Evolutionary conservation across 2,113 vertebrate genomes (phyloP).

Genomic region (Laticauda laticaudata): DNA sequence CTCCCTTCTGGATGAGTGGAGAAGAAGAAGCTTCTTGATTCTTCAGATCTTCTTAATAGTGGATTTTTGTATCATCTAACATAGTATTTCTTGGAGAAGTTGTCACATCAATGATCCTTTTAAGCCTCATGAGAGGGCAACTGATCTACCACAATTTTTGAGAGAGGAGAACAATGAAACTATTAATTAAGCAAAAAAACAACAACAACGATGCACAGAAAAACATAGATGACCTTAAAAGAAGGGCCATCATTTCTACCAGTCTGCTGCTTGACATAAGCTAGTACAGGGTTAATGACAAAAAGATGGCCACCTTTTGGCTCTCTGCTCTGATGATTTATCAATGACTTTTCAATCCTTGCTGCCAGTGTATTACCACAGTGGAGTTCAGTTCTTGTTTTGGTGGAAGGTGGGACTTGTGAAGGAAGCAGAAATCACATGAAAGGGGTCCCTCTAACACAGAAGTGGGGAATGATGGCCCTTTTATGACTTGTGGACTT

Average conservation of each 20-base stretch:
- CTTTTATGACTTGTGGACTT: neutral
- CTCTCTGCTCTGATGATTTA: neutral
- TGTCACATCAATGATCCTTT: neutral
- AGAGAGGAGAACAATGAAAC: neutral
- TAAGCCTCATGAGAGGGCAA: neutral
- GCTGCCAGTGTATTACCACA: neutral
- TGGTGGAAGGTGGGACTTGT: neutral
- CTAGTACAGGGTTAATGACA: neutral
- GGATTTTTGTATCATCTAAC: neutral
- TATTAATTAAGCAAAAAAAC: neutral
- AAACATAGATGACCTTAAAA: neutral
- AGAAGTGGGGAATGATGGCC: neutral
- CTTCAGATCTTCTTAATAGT: neutral
- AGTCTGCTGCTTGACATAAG: too few relatives aligned
- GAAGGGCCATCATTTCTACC: neutral
- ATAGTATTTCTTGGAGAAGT: neutral
- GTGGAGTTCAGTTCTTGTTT: neutral
- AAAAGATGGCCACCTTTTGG: neutral
- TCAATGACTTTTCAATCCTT: neutral
- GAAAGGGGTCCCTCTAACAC: constrained; percentile 19
- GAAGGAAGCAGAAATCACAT: neutral
- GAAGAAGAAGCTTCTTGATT: neutral
- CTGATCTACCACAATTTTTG: neutral
- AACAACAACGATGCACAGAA: too few relatives aligned
- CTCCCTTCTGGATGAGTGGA: neutral